A percentile compares a stretch with the other conserved stretches of the same genome.
These are phyloP conservation scores for Labia minor DNA, from an alignment of 2,888 invertebrate genomes.

Conservation along the genomic window DNA sequence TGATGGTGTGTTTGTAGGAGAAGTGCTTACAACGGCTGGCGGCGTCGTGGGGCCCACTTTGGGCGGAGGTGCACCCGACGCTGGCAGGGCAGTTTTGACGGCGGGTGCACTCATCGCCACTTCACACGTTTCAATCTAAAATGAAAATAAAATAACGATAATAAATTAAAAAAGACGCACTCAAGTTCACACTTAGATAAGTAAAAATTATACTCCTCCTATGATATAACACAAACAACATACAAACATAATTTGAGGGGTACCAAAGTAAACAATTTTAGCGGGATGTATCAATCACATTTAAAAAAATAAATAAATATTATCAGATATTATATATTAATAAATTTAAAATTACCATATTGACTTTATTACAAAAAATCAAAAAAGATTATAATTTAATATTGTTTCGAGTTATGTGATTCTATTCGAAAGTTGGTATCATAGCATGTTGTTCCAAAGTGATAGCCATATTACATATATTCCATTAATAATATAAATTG, in stretches of 20 bases:
- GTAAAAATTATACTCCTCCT: too few species aligned
- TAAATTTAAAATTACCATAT: background rate
- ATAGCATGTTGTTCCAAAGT: conserved; percentile 20
- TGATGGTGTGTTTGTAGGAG: conserved; percentile 27
- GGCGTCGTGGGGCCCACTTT: conserved; percentile 33
- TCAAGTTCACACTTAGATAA: too few species aligned
- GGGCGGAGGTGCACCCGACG: conserved; percentile 24
- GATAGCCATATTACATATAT: conserved; percentile 23
- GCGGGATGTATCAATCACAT: background rate
- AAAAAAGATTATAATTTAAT: too few species aligned
- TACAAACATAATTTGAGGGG: background rate
- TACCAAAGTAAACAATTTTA: conserved; percentile 17
- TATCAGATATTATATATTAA: background rate
- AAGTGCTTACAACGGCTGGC: conserved; percentile 29
- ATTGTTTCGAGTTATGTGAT: too few species aligned
- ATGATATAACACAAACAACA: conserved; percentile 14
- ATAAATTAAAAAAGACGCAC: background rate
- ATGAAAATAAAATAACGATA: background rate
- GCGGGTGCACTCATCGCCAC: conserved; percentile 35
- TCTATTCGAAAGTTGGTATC: conserved; percentile 24
- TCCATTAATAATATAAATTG: conserved; percentile 21
- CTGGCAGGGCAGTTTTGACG: conserved; percentile 35
- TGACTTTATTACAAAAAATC: background rate
- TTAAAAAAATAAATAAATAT: conserved; percentile 14
- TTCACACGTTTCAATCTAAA: background rate